These are phyloP conservation scores for Netelia virgata DNA, from an alignment of 2,888 invertebrate species.

Conservation along the genomic window DNA sequence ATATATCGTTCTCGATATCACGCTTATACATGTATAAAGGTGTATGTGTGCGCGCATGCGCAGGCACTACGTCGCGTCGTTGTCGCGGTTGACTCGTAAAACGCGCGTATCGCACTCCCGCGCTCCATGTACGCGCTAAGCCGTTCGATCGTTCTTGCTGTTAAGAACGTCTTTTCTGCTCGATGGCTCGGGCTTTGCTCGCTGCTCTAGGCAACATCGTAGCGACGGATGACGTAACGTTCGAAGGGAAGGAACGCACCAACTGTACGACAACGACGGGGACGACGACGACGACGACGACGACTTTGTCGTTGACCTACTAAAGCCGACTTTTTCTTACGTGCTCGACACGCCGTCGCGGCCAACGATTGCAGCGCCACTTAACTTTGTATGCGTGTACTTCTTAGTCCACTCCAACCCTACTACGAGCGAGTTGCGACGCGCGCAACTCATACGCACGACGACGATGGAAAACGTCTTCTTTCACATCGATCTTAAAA, in stretches of 20 bases:
- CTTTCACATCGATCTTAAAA: constrained; percentile 34
- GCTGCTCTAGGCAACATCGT: constrained; percentile 70
- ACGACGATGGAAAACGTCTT: background rate
- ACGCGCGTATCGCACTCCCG: constrained; percentile 49
- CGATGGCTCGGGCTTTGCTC: constrained; percentile 36
- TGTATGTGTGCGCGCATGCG: background rate
- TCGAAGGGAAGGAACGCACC: constrained; percentile 77
- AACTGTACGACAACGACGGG: too few species aligned
- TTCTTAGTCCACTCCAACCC: constrained; percentile 34
- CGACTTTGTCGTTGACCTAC: constrained; percentile 80
- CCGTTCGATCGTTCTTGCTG: constrained; percentile 43
- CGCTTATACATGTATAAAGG: background rate
- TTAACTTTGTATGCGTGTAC: constrained; percentile 68
- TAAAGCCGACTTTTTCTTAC: constrained; percentile 73
- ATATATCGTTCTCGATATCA: background rate
- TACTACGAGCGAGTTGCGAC: constrained; percentile 22
- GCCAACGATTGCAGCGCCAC: constrained; percentile 55
- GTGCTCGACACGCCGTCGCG: constrained; percentile 37
- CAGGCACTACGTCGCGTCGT: constrained; percentile 11
- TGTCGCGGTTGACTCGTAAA: constrained; percentile 45
- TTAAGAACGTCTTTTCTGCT: constrained; percentile 28
- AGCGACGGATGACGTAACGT: constrained; percentile 76
- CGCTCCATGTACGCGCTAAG: constrained; percentile 53
- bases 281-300: constrained; percentile 34
- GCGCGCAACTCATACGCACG: constrained; percentile 20